phyloP scores from a whole-genome alignment of 2,797 vertebrate genomes.

The Centroberyx gerrardi region DNA sequence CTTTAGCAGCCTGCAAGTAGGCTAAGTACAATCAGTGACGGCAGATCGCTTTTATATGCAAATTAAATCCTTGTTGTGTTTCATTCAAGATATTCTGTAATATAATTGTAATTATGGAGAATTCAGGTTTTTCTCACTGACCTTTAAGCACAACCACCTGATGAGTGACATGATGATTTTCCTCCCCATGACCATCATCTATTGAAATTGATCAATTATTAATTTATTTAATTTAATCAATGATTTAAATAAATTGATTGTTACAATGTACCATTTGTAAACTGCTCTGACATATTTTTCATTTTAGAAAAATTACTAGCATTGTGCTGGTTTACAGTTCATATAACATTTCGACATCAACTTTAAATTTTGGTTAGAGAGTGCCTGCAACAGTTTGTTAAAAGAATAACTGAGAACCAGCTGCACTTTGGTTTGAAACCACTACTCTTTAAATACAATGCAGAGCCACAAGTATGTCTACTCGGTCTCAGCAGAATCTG shows the following conservation, averaged over 20 bases:
- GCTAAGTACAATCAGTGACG: too few species aligned
- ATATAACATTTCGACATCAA: constrained; percentile 36
- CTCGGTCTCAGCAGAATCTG: constrained; percentile 56
- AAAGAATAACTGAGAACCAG: constrained; percentile 58
- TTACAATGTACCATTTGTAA: not conserved
- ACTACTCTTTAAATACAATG: constrained; percentile 64
- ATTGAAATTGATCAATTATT: too few species aligned
- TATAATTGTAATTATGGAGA: not conserved
- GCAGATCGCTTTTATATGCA: too few species aligned
- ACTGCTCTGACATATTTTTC: not conserved
- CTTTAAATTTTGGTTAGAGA: constrained; percentile 18
- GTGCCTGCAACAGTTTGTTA: constrained; percentile 30
- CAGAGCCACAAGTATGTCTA: constrained; percentile 67
- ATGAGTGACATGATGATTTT: not conserved
- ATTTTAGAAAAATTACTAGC: not conserved
- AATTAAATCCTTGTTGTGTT: too few species aligned
- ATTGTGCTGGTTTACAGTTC: not conserved
- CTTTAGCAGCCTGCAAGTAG: too few species aligned
- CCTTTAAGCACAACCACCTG: not conserved
- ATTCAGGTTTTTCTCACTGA: not conserved
- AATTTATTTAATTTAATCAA: too few species aligned
- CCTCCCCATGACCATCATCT: not conserved
- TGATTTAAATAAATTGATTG: too few species aligned
- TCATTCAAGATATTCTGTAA: too few species aligned
- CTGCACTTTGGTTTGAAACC: constrained; percentile 59